A percentile compares a stretch with the other conserved stretches of the same genome.
These are phyloP conservation scores for Pammene fasciana DNA, from an alignment of 2,888 invertebrate species.

Conservation along the genomic window DNA sequence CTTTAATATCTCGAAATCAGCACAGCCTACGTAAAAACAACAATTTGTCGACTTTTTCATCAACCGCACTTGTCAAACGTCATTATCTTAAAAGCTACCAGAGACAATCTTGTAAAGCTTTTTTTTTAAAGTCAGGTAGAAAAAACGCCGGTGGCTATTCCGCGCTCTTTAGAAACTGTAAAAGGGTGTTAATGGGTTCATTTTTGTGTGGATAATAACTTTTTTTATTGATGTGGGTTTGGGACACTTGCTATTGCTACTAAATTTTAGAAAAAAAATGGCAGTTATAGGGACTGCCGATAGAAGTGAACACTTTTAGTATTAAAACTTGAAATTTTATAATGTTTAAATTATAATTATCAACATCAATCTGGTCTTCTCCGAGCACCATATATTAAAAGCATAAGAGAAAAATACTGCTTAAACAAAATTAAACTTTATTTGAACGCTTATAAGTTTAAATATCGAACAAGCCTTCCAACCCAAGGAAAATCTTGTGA, in stretches of 20 bases:
- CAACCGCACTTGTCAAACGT: slow-evolving; percentile 38
- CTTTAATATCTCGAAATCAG: background rate
- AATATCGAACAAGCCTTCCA: too few species aligned
- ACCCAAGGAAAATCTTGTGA: too few species aligned
- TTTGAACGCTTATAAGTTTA: too few species aligned
- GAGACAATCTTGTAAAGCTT: slow-evolving; percentile 32
- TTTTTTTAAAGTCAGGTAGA: slow-evolving; percentile 38
- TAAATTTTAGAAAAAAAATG: background rate
- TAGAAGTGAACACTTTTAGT: too few species aligned
- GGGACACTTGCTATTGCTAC: slow-evolving; percentile 18
- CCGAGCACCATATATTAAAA: too few species aligned
- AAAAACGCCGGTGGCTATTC: slow-evolving; percentile 25
- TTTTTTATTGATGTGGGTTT: slow-evolving; percentile 20
- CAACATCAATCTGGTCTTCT: too few species aligned
- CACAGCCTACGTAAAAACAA: slow-evolving; percentile 7
- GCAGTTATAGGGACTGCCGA: too few species aligned
- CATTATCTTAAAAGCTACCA: slow-evolving; percentile 43
- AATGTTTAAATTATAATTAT: too few species aligned
- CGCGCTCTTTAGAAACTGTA: slow-evolving; percentile 21
- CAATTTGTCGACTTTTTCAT: slow-evolving; percentile 34
- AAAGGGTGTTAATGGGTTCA: slow-evolving; percentile 38
- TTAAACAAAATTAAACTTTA: too few species aligned
- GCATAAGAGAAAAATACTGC: too few species aligned
- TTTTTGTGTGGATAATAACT: slow-evolving; percentile 25
- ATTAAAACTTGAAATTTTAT: too few species aligned